Base-by-base conservation (phyloP, 2,113 vertebrate species). In the Melanocharis versteri region DNA sequence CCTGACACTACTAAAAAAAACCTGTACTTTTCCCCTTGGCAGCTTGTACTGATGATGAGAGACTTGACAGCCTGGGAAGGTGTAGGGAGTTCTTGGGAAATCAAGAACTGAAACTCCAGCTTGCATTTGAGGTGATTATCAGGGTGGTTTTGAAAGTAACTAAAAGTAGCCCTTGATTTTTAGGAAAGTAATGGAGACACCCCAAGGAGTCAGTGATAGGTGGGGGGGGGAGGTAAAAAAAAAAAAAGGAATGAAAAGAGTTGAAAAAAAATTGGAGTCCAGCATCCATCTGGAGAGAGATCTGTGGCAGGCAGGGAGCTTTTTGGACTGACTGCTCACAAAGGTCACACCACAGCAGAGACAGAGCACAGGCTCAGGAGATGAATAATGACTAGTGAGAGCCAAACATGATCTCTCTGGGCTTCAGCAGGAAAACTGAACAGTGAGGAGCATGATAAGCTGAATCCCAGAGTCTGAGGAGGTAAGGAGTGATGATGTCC, bases 191-290 rank as follows among this genome's bases (percentile, higher is more conserved):
- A 40, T 11, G 4, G 30, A 68, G 14, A 6, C 33, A 42, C 62
- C 42, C 18, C n/a, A 61, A 60, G 27, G 35, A 66, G 24, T 1
- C 8, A 47, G 24, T 39, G 61, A 61, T 10, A 37, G 30, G 7
- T 7, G 47, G 22, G 2, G 5, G 3, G 12, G 39, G n/a, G n/a
- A n/a, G 2, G 8, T 23, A 3, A 21, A 30, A 4, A 9, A 64
- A 62, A 44, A 19, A 7, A 64, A 27, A 7, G 5, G 3, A 2
- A 5, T 2, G 15, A 6, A 8, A 28, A 14, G 1, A 4, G 3
- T 15, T 3, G 8, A 2, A 5, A 47, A 23, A 60, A 15, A 15
- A 2, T 16, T 4, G 2, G 8, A 33, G 42, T 33, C 12, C 40
- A 76, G 19, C 8, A 31, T 54, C 7, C 51, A 33, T 12, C 10